These are phyloP conservation scores for Ptilonorhynchus violaceus DNA, from an alignment of 2,113 vertebrate species.

Conservation along the genomic window DNA sequence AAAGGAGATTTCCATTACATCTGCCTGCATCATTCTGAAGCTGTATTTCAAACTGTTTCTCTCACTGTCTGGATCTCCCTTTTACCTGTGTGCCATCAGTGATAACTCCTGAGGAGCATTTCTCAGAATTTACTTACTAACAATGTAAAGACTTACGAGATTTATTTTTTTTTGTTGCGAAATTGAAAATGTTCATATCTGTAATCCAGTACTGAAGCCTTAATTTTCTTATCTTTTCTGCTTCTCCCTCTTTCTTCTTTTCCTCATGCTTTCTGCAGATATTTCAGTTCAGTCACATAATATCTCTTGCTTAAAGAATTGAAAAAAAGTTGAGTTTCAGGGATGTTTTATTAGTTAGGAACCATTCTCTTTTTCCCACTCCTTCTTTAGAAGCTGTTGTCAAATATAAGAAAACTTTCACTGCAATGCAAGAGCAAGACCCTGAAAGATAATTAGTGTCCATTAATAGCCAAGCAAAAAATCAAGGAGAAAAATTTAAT, in stretches of 20 bases:
- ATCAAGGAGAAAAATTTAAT: slow-evolving; percentile 48
- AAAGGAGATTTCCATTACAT: neutral
- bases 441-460: slow-evolving; percentile 59
- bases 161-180: neutral
- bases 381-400: neutral
- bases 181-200: neutral
- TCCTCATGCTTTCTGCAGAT: neutral
- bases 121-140: neutral
- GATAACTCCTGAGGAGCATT: neutral
- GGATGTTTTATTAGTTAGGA: neutral
- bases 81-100: neutral
- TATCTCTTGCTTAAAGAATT: neutral
- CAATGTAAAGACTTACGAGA: neutral
- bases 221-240: neutral
- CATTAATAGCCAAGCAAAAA: slow-evolving; percentile 47
- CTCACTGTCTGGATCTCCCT: neutral
- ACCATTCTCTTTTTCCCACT: neutral
- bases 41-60: neutral
- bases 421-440: neutral
- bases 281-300: neutral
- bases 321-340: neutral
- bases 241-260: neutral
- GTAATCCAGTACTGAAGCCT: neutral
- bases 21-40: neutral
- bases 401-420: slow-evolving; percentile 23